phyloP scores from a whole-genome alignment of 2,113 vertebrate species.

The Petrocephalus microphthalmus region DNA sequence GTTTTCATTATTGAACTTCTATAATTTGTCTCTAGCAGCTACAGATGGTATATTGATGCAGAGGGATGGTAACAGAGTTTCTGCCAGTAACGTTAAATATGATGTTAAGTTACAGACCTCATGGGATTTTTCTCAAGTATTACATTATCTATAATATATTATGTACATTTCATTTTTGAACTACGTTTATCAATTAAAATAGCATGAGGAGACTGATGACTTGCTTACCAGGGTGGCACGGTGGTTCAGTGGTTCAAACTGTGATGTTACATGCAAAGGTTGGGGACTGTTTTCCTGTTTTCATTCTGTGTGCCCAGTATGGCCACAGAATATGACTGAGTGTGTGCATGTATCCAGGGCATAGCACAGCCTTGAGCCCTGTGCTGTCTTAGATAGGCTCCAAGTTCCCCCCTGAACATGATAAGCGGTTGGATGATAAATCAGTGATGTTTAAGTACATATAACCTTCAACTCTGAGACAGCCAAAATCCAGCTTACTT shows the following conservation, averaged over 20 bases:
- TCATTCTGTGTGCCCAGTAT: not conserved
- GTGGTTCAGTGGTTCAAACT: not conserved
- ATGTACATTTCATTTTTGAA: not conserved
- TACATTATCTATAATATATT: not conserved
- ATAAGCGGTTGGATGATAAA: not conserved
- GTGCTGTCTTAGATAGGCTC: not conserved
- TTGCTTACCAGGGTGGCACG: not conserved
- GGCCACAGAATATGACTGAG: not conserved
- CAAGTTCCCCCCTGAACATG: not conserved
- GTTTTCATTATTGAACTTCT: not conserved
- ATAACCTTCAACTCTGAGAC: not conserved
- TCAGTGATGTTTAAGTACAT: not conserved
- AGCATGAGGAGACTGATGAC: not conserved
- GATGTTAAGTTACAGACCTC: not conserved
- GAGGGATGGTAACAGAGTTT: not conserved
- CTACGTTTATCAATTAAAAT: not conserved
- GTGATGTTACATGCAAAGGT: not conserved
- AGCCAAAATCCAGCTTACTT: not conserved
- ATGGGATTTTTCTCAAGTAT: not conserved
- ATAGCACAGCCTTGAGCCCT: not conserved
- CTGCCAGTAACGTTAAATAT: not conserved
- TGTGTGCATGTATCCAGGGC: not conserved
- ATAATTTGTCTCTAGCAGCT: not conserved
- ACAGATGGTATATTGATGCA: not conserved
- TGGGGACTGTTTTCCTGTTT: not conserved